A percentile compares a stretch with the other conserved stretches of the same genome.
Conservation (phyloP, 1,140 invertebrate species). For the Drosophila serrata region DNA sequence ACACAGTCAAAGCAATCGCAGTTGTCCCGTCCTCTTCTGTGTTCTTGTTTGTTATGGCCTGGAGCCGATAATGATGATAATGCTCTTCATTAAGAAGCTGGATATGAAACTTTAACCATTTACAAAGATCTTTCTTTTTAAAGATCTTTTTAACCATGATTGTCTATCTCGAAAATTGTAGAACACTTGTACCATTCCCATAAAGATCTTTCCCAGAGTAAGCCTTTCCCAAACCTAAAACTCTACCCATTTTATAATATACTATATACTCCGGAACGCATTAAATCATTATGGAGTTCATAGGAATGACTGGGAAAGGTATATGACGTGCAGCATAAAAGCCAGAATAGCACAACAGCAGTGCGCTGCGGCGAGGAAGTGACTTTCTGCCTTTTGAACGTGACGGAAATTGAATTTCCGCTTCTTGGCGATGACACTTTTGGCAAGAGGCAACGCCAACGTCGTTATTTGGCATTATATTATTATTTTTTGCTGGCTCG, state of each 20-base stretch:
- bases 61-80: conserved; percentile 57
- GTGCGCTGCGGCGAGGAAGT: conserved; percentile 60
- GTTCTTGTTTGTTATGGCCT: conserved; percentile 6
- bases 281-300: conserved; percentile 26
- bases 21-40: not conserved
- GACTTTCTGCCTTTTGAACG: conserved; percentile 68
- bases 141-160: too few relatives aligned
- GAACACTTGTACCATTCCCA: too few relatives aligned
- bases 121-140: too few relatives aligned
- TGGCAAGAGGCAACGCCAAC: conserved; percentile 37
- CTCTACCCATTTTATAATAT: too few relatives aligned
- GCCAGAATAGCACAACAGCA: not conserved
- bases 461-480: conserved; percentile 27
- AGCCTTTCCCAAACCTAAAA: too few relatives aligned
- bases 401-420: conserved; percentile 82
- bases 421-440: conserved; percentile 76
- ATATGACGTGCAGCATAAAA: too few relatives aligned
- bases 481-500: conserved; percentile 10
- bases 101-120: conserved; percentile 12
- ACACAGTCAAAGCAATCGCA: conserved; percentile 16
- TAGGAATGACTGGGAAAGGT: conserved; percentile 13
- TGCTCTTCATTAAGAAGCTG: conserved; percentile 32
- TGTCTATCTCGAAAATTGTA: too few relatives aligned
- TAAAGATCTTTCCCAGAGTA: too few relatives aligned
- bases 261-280: not conserved